Evolutionary conservation across 2,113 vertebrate species (phyloP).

Genomic region (Geococcyx californianus): DNA sequence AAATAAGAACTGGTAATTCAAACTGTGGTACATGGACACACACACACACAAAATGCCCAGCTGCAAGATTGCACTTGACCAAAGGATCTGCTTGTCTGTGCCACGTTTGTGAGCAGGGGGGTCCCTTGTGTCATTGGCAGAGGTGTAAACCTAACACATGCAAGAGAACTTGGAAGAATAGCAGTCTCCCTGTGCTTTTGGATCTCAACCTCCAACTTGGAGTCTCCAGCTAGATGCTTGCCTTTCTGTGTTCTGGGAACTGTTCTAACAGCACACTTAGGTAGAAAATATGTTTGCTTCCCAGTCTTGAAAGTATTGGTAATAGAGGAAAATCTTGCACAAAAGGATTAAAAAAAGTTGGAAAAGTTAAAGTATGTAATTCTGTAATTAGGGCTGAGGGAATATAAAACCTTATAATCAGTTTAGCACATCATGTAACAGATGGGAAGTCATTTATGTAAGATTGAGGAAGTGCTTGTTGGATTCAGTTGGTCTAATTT

Average conservation of each 20-base stretch:
- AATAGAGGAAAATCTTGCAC: neutral
- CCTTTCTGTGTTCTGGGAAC: neutral
- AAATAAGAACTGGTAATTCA: neutral
- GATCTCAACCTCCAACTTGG: neutral
- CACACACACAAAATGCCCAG: neutral
- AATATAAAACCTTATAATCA: constrained; percentile 27
- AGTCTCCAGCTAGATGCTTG: neutral
- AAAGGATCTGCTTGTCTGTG: neutral
- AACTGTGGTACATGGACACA: neutral
- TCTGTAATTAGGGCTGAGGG: constrained; percentile 18
- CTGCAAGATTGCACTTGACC: neutral
- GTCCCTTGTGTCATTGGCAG: neutral
- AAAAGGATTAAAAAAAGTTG: neutral
- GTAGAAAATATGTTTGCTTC: neutral
- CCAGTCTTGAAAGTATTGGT: neutral
- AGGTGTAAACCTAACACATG: neutral
- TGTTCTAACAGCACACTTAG: neutral
- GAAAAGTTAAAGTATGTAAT: constrained; percentile 8
- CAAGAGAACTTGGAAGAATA: neutral
- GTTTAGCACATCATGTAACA: constrained; percentile 49
- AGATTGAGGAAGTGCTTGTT: constrained; percentile 57
- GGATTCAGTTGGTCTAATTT: constrained; percentile 46
- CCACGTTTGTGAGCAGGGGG: neutral
- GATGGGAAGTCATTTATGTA: constrained; percentile 47
- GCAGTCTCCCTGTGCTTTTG: neutral